A percentile compares a stretch with the other conserved stretches of the same genome.
Evolutionary conservation across 2,888 invertebrate species (phyloP).

Genomic region (Cerceris ruficornis): DNA sequence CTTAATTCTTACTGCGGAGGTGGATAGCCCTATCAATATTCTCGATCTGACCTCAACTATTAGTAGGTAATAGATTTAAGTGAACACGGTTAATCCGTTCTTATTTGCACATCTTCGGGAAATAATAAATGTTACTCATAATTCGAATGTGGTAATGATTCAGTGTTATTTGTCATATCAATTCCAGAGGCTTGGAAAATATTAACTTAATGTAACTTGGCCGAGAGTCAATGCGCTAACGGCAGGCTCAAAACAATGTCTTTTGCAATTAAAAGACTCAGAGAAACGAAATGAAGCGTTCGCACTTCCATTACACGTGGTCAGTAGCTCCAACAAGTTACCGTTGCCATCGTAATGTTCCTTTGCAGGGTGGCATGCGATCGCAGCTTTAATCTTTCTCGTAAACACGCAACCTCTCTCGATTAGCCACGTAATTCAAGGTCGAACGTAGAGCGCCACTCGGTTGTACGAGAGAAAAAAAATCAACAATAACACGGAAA

Average conservation of each 20-base stretch:
- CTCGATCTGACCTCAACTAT: too few relatives aligned
- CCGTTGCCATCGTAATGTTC: slow-evolving; percentile 29
- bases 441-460: slow-evolving; percentile 53
- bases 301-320: slow-evolving; percentile 49
- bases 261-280: background rate
- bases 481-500: slow-evolving; percentile 52
- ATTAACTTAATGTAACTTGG: too few relatives aligned
- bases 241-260: background rate
- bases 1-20: too few relatives aligned
- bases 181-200: too few relatives aligned
- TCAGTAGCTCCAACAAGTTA: slow-evolving; percentile 45
- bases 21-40: too few relatives aligned
- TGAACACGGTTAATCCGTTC: too few relatives aligned
- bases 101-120: too few relatives aligned
- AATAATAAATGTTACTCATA: too few relatives aligned
- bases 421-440: slow-evolving; percentile 53
- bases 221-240: too few relatives aligned
- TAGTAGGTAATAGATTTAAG: too few relatives aligned
- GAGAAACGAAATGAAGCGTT: background rate
- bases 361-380: slow-evolving; percentile 9
- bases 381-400: slow-evolving; percentile 9
- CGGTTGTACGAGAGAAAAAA: slow-evolving; percentile 21
- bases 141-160: too few relatives aligned
- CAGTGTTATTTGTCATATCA: too few relatives aligned
- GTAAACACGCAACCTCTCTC: slow-evolving; percentile 46